Evolutionary conservation across 1,140 invertebrate species (phyloP).

Genomic region (Marisa cornuarietis): DNA sequence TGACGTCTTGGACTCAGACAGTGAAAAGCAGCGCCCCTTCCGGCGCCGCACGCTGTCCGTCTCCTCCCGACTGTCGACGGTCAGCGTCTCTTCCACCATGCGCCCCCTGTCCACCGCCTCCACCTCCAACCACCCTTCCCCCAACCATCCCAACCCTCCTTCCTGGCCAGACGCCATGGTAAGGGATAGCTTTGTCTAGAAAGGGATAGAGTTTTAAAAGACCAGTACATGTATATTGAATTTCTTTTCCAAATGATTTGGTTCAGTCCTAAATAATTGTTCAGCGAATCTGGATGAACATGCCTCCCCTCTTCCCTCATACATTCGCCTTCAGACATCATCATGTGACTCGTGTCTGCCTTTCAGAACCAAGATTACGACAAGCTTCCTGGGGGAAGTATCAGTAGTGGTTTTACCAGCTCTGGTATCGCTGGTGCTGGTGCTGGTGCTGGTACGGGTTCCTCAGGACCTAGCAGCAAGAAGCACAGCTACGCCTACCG

Average conservation of each 20-base stretch:
- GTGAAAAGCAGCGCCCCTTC: constrained; percentile 47
- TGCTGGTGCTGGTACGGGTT: background rate
- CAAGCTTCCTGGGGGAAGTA: background rate
- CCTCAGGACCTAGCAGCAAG: constrained; percentile 17
- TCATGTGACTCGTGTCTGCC: too few species aligned
- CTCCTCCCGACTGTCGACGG: constrained; percentile 48
- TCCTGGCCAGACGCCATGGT: constrained; percentile 37
- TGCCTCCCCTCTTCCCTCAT: background rate
- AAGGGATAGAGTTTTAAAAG: too few species aligned
- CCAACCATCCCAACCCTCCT: constrained; percentile 26
- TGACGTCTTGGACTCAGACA: constrained; percentile 30
- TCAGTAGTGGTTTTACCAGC: background rate
- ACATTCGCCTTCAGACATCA: too few species aligned
- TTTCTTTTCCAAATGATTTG: background rate
- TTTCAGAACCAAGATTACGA: too few species aligned
- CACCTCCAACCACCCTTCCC: constrained; percentile 32
- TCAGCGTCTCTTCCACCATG: constrained; percentile 49
- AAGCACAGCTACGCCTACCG: constrained; percentile 22
- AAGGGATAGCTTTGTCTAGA: background rate
- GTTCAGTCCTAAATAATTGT: background rate
- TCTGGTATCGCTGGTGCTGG: background rate
- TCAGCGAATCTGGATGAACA: background rate
- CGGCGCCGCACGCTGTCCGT: constrained; percentile 59
- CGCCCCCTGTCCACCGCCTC: constrained; percentile 49
- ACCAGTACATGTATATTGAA: too few species aligned